Conservation (phyloP, 2,888 invertebrate species). For the Hydraecia micacea region DNA sequence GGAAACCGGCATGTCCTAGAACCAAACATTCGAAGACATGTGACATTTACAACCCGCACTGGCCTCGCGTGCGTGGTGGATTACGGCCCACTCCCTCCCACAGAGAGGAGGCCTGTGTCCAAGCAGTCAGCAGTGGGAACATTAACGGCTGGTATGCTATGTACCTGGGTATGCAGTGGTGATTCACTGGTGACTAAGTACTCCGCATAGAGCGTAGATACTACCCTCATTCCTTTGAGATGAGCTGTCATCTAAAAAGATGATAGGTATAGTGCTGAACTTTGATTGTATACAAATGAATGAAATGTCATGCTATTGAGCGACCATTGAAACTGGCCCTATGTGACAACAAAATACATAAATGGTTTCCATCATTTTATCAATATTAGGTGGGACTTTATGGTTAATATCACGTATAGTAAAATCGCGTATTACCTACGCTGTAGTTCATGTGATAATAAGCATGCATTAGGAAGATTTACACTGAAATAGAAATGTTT, state of each 20-base stretch:
- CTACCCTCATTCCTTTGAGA: constrained; percentile 10
- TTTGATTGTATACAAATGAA: neutral
- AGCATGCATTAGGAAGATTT: constrained; percentile 16
- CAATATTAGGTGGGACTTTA: neutral
- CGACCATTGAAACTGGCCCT: neutral
- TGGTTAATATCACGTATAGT: too few relatives aligned
- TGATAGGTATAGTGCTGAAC: neutral
- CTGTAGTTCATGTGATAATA: neutral
- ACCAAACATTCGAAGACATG: too few relatives aligned
- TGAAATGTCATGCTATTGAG: neutral
- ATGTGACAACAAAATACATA: neutral
- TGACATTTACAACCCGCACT: too few relatives aligned
- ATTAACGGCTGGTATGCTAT: too few relatives aligned
- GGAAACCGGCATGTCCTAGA: too few relatives aligned
- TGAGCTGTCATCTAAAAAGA: constrained; percentile 4
- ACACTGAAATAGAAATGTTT: neutral
- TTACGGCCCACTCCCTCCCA: neutral
- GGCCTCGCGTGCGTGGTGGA: neutral
- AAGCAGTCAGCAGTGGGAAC: neutral
- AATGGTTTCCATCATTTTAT: neutral
- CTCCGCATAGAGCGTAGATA: neutral
- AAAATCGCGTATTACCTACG: too few relatives aligned
- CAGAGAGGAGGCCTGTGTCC: too few relatives aligned
- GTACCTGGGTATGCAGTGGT: neutral
- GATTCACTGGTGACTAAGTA: neutral